Evolutionary conservation across 2,888 invertebrate genomes (phyloP), one percentile per base, ranked within the genome.

Genomic region (Dromius quadrimaculatus): DNA sequence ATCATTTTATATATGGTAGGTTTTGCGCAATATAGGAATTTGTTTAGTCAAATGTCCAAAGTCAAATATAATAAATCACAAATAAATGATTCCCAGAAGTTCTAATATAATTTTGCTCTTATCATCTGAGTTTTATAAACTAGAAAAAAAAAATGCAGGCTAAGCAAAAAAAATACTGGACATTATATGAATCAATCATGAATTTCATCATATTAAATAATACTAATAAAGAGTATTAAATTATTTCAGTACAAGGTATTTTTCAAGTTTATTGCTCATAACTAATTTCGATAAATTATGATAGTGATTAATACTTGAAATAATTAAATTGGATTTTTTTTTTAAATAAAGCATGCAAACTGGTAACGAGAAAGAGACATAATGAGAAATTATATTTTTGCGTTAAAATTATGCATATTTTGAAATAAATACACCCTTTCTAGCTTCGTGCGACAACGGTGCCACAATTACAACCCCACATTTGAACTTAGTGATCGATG

Each of bases 401-500:
- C n/a, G n/a, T n/a, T n/a, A n/a, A n/a, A n/a, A n/a, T n/a, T n/a
- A n/a, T n/a, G n/a, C n/a, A n/a, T n/a, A n/a, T n/a, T n/a, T n/a
- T n/a, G n/a, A n/a, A n/a, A n/a, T n/a, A n/a, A n/a, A n/a, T n/a
- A 11, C 28, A 54, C 50, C 28, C 28, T 54, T 41, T 15, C 50
- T 54, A 54, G 23, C 15, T 54, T 54, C 50, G 50, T 28, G 15
- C 28, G 13, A 28, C 50, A 54, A 54, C 23, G 50, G 6, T 54
- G 50, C 50, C 50, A 54, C 50, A 28, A 32, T 54, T 54, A 28
- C 32, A 54, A 54, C 50, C 50, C 50, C 28, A 54, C 50, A 28
- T 28, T 54, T 54, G 32, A 54, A 54, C 11, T 28, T 19, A 54
- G 13, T 54, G 50, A 54, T 54, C 50, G 50, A 54, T 54, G 50